Conservation (phyloP, 2,888 invertebrate genomes). For the Trachelus tabidus region DNA sequence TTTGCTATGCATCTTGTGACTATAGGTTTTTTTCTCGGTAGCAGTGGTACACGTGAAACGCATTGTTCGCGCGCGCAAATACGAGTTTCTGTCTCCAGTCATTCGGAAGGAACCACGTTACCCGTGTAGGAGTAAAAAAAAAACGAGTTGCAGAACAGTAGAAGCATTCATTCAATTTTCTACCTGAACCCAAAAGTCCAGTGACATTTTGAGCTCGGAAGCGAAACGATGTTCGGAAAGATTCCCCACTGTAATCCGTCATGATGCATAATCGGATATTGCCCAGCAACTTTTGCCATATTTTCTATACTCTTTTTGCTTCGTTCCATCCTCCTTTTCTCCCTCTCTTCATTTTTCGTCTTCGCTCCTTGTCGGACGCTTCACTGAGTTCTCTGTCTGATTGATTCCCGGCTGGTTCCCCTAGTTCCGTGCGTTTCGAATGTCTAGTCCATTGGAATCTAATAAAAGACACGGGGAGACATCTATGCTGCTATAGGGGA, state of each 20-base stretch:
- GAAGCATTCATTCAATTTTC: not conserved
- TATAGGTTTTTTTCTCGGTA: not conserved
- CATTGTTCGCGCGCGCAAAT: not conserved
- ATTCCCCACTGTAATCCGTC: not conserved
- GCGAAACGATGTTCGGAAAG: not conserved
- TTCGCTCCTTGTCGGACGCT: not conserved
- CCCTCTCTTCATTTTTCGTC: not conserved
- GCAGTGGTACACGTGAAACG: not conserved
- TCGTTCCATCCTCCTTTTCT: not conserved
- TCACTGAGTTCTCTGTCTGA: not conserved
- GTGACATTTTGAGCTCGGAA: not conserved
- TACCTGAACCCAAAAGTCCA: not conserved
- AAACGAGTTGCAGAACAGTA: not conserved
- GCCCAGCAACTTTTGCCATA: not conserved
- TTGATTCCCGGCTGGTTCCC: not conserved
- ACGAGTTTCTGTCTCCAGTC: not conserved
- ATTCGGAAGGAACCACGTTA: not conserved
- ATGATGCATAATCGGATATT: not conserved
- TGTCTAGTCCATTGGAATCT: slow-evolving; percentile 38
- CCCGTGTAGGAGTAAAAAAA: not conserved
- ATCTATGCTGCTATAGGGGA: slow-evolving; percentile 29
- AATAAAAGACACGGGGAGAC: slow-evolving; percentile 45
- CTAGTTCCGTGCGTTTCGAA: slow-evolving; percentile 12
- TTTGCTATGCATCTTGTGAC: not conserved
- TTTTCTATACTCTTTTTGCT: not conserved